Percentiles rank a stretch among this genome's conserved stretches.
Evolutionary conservation across 2,797 vertebrate species (phyloP).

Genomic region (Urosaurus nigricauda): DNA sequence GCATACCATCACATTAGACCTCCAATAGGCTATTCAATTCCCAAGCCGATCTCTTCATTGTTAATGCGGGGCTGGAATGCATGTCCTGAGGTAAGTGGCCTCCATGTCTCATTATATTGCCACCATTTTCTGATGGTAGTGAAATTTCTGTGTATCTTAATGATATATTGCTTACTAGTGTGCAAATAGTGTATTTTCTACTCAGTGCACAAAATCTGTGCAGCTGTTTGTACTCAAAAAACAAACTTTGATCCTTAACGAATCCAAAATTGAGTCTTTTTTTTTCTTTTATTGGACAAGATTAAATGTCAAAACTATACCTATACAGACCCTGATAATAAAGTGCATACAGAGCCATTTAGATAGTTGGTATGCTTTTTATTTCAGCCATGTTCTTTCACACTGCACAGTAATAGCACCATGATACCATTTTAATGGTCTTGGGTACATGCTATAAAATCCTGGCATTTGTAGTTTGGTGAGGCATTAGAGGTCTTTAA

Average conservation of each 20-base stretch:
- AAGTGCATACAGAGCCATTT: too few relatives aligned
- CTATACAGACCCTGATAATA: too few relatives aligned
- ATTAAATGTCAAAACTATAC: not conserved
- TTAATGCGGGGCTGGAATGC: slow-evolving; percentile 94
- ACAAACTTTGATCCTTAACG: not conserved
- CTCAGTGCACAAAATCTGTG: not conserved
- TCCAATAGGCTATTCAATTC: slow-evolving; percentile 93
- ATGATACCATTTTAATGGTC: too few relatives aligned
- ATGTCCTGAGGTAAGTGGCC: slow-evolving; percentile 88
- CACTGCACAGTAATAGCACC: too few relatives aligned
- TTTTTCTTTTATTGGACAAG: not conserved
- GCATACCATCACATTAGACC: slow-evolving; percentile 94
- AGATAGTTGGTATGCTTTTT: too few relatives aligned
- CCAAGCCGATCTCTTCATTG: slow-evolving; percentile 86
- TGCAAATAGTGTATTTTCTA: not conserved
- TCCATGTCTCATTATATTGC: not conserved
- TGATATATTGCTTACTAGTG: too few relatives aligned
- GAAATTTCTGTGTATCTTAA: not conserved
- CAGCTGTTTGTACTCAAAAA: not conserved
- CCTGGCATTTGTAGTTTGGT: too few relatives aligned
- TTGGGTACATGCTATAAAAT: too few relatives aligned
- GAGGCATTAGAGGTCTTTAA: too few relatives aligned
- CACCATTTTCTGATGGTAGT: not conserved
- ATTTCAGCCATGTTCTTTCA: too few relatives aligned
- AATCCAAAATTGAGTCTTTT: not conserved